phyloP scores from a whole-genome alignment of 1,140 invertebrate genomes.

The Diorhabda elongata region DNA sequence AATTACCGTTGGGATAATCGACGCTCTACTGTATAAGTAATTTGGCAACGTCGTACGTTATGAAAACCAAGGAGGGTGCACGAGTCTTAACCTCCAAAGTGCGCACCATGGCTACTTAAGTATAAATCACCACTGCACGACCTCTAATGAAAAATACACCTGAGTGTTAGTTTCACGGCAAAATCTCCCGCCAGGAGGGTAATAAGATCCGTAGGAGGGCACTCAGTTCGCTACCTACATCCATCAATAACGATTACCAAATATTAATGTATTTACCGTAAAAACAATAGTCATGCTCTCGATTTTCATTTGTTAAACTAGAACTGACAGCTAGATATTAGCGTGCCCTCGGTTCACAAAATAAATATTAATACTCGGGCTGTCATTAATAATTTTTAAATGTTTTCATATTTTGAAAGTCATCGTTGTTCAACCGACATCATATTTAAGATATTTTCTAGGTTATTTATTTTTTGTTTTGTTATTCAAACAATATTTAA shows the following conservation, averaged over 20 bases:
- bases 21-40: too few species aligned
- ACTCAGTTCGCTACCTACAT: conserved; percentile 37
- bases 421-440: neutral
- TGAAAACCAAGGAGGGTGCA: conserved; percentile 7
- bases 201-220: conserved; percentile 37
- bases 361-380: conserved; percentile 5
- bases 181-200: conserved; percentile 36
- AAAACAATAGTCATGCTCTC: conserved; percentile 26
- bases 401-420: neutral
- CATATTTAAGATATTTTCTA: too few species aligned
- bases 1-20: too few species aligned
- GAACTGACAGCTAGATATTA: conserved; percentile 20
- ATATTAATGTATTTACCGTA: conserved; percentile 26
- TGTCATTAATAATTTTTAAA: conserved; percentile 3
- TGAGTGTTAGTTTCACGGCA: conserved; percentile 36
- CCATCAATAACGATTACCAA: conserved; percentile 40
- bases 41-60: neutral
- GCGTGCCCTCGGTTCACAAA: conserved; percentile 6
- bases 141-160: conserved; percentile 34
- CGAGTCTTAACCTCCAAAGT: conserved; percentile 24
- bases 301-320: conserved; percentile 23
- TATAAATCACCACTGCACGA: conserved; percentile 33
- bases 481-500: too few species aligned
- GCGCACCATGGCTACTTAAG: conserved; percentile 18
- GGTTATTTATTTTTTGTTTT: too few species aligned